Evolutionary conservation across 1,140 invertebrate genomes (phyloP).

Genomic region (Bombus difficillimus): DNA sequence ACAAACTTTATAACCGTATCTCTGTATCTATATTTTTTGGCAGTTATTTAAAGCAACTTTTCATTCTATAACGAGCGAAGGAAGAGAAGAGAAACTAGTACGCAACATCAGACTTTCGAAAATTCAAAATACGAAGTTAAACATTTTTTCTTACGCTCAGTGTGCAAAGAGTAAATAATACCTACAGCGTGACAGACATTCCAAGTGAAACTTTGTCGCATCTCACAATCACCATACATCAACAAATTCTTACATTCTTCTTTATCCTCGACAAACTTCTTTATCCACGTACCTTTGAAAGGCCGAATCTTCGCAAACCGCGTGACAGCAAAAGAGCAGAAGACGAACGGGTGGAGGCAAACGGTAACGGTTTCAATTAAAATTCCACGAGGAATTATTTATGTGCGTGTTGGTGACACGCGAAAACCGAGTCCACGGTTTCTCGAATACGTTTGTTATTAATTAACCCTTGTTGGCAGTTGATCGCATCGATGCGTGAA

Average conservation of each 20-base stretch:
- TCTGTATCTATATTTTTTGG: too few species aligned
- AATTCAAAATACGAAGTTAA: too few species aligned
- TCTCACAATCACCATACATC: neutral
- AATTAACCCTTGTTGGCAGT: neutral
- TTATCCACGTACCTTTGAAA: neutral
- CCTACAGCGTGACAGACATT: neutral
- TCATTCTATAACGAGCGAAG: too few species aligned
- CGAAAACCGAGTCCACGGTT: neutral
- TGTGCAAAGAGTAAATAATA: neutral
- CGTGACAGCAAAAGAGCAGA: neutral
- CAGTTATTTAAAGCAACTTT: too few species aligned
- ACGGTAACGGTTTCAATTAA: constrained; percentile 40
- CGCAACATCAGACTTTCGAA: neutral
- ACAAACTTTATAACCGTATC: too few species aligned
- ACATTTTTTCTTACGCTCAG: too few species aligned
- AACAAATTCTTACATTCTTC: neutral
- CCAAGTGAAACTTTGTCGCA: neutral
- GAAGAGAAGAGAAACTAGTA: too few species aligned
- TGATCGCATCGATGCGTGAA: neutral
- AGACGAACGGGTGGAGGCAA: neutral
- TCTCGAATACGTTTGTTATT: neutral
- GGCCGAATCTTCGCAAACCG: neutral
- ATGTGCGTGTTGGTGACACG: neutral
- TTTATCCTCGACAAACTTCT: neutral
- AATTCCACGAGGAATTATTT: constrained; percentile 29